Base-by-base conservation (phyloP, 2,888 invertebrate species). In the Gnatocerus cornutus region DNA sequence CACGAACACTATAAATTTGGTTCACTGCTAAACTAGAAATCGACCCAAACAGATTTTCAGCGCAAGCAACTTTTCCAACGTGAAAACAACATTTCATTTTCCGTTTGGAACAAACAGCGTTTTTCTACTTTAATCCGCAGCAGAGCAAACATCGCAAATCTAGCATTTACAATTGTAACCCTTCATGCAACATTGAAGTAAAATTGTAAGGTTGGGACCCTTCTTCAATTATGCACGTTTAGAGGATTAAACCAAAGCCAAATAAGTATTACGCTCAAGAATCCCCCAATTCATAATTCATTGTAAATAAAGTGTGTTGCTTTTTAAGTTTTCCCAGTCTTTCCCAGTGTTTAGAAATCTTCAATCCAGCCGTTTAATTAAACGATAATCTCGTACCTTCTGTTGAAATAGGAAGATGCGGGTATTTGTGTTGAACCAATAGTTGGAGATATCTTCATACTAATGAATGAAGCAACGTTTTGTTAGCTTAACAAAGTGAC, bases 351-450 rank as follows among this genome's bases (percentile, higher is more conserved):
- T 21, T 21, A 21, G 4, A 21, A 21, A 3, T 21, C 21, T 21
- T 21, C 4, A 30, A 50, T 56, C 56, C 13, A 56, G 30, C 27
- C 29, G 10, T 50, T 43, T 56, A 56, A 56, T 56, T 56, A 43
- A 43, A 56, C 27, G 41, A 41, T 41, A 8, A 56, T 43, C 56
- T 43, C 7, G 7, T 55, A 56, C 37, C 56, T 50, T 50, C n/a
- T 27, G 27, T 29, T 50, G 50, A 10, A 27, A 29, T 13, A 21
- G 16, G 39, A 55, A 55, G 39, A 56, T 56, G 56, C 29, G 56
- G 43, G 56, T 56, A 56, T 56, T 56, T 56, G 43, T 43, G 41
- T 55, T 33, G 30, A 13, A 55, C 55, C 39, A 55, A 29, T 52
- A 52, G 21, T 9, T 13, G 16, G 9, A 14, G 39, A 13, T 39